Evolutionary conservation across 2,888 invertebrate genomes (phyloP), one percentile per base, ranked within the genome.

Genomic region (Aspidiotus destructor): DNA sequence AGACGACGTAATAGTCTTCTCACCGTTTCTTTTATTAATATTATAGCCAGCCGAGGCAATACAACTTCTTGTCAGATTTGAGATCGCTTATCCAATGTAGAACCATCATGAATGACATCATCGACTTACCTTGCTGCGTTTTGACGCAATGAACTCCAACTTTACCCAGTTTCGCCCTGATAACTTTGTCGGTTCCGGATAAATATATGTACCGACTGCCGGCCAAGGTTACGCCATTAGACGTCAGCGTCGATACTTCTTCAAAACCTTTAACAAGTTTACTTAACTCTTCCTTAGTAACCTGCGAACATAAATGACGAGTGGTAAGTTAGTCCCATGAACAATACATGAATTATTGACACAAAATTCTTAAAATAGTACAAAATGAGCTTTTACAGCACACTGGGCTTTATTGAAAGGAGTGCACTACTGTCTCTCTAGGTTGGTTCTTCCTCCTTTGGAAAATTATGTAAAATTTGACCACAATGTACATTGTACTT

Each of bases 121-220:
- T 41, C n/a, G 11, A 11, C 80, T 80, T 80, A 89, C 89, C 88
- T 86, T 93, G 92, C 82, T 86, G 85, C 80, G 93, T 93, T 84
- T 92, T 93, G 91, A 93, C 92, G 88, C 92, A 92, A 80, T 93
- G 93, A 75, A 92, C 89, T 77, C 93, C 93, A 79, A 89, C 88
- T 83, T 92, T 91, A 80, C 91, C 92, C 76, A 91, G 85, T 82
- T 92, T 93, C 80, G 92, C 92, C 82, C 92, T 88, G 80, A 93
- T 88, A 77, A 93, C 92, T 79, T 88, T 87, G 79, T 93, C 92
- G 81, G 91, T 89, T 79, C 92, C 92, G 77, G 93, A 93, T 80
- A 93, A 87, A 85, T 92, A 93, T 82, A 93, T 92, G 86, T 92
- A 93, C 82, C 92, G 87, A 81, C 84, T 86, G 77, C 92, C 92